Evolutionary conservation across 2,888 invertebrate species (phyloP).

Genomic region (Julus scandinavius): DNA sequence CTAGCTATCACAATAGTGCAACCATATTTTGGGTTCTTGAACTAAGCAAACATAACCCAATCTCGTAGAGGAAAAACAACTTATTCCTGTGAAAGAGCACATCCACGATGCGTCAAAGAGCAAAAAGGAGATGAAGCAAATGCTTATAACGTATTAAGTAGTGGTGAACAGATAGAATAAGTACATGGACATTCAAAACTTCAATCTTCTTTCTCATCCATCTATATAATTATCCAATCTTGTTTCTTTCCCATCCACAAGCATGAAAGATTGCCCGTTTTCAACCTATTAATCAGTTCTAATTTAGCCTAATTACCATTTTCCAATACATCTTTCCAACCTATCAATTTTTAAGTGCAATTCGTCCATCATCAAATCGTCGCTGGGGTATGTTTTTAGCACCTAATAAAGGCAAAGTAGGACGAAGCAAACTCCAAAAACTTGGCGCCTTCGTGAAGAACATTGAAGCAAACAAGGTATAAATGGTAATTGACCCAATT

Average conservation of each 20-base stretch:
- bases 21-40: no score
- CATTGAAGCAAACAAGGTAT: slow-evolving; percentile 14
- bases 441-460: slow-evolving; percentile 18
- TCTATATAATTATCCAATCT: background rate
- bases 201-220: no score
- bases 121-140: no score
- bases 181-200: no score
- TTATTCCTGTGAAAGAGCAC: no score
- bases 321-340: background rate
- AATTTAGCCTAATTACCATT: slow-evolving; percentile 28
- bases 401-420: slow-evolving; percentile 26
- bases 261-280: background rate
- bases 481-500: slow-evolving; percentile 38
- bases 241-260: background rate
- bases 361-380: background rate
- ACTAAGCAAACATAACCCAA: no score
- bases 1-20: no score
- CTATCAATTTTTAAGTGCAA: background rate
- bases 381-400: slow-evolving; percentile 23
- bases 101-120: no score
- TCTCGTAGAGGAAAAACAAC: no score
- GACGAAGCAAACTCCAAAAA: slow-evolving; percentile 13
- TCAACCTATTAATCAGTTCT: background rate
- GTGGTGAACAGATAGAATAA: no score
- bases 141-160: no score